Base-by-base conservation (phyloP, 2,797 vertebrate genomes). In the Eutrigla gurnardus region DNA sequence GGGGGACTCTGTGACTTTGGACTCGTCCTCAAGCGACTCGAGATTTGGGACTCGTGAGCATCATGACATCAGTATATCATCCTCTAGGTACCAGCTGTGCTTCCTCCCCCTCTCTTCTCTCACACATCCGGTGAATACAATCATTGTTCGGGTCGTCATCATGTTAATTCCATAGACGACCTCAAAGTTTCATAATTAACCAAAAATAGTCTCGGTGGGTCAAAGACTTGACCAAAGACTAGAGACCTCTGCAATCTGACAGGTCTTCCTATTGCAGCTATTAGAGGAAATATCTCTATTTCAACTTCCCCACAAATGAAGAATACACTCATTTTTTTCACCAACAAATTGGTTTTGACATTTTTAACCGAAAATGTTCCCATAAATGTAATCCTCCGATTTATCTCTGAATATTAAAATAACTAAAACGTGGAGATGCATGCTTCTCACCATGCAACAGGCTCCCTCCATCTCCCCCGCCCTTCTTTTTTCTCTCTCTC, bases 251-350 rank as follows among this genome's bases (percentile, higher is more conserved):
- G 25, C 81, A 84, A 39, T 43, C 18, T 78, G 37, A 75, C 61
- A 81, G 83, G 81, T 55, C 79, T 75, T 64, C 50, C 72, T 63
- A 46, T 66, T 7, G 42, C 68, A 69, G n/a, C 55, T 70, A 67
- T 80, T 59, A 81, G 54, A 78, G 52, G 8, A 42, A 65, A 75
- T 77, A 49, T 49, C 57, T 39, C 46, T 57, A 46, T 66, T 66
- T 66, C 43, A 55, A 13, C 15, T 17, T 62, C 55, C 14, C 73
- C 9, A 5, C 40, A 39, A 45, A 45, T 59, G 50, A 32, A 53
- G 8, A 53, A 59, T 58, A 69, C 7, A 13, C n/a, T 14, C 11
- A 18, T 42, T 18, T 60, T 40, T n/a, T 37, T 58, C 13, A 18
- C 43, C 14, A 75, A 36, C 25, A 70, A 39, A 68, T 57, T 2